A percentile compares a stretch with the other conserved stretches of the same genome.
These are phyloP conservation scores for Drosophila subobscura DNA, from an alignment of 1,140 invertebrate species.

Conservation along the genomic window DNA sequence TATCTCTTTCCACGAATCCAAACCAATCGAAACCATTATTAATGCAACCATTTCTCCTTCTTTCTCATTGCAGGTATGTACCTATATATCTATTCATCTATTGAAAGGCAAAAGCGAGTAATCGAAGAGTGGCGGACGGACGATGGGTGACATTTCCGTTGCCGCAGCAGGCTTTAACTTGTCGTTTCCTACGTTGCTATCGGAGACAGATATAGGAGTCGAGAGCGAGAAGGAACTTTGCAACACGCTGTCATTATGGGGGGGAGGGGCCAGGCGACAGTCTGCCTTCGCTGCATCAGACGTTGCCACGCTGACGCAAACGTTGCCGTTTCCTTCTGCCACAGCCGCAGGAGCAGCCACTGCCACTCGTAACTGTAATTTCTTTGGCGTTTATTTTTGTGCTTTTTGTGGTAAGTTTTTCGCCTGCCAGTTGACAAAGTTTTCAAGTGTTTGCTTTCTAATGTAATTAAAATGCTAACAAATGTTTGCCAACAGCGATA, in stretches of 20 bases:
- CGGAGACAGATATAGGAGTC: slow-evolving; percentile 2
- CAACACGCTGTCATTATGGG: slow-evolving; percentile 76
- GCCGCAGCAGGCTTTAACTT: slow-evolving; percentile 52
- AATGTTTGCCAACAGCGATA: slow-evolving; percentile 56
- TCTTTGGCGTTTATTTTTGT: slow-evolving; percentile 76
- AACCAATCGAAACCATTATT: slow-evolving; percentile 48
- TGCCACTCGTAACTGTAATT: slow-evolving; percentile 39
- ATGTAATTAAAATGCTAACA: slow-evolving; percentile 75
- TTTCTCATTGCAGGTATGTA: slow-evolving; percentile 71
- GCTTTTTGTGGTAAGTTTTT: slow-evolving; percentile 76
- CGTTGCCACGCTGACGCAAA: slow-evolving; percentile 32
- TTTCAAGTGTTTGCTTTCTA: slow-evolving; percentile 79
- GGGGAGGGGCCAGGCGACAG: slow-evolving; percentile 64
- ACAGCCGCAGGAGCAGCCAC: not conserved
- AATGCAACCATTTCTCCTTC: slow-evolving; percentile 39
- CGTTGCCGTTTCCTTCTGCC: slow-evolving; percentile 28
- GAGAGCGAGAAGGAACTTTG: slow-evolving; percentile 31
- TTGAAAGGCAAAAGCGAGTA: slow-evolving; percentile 31
- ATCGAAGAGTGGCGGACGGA: slow-evolving; percentile 10
- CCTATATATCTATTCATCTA: slow-evolving; percentile 50
- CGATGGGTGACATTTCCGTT: slow-evolving; percentile 45
- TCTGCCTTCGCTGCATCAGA: slow-evolving; percentile 43
- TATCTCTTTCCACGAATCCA: slow-evolving; percentile 8
- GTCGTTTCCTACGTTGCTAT: slow-evolving; percentile 45
- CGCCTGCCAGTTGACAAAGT: slow-evolving; percentile 59